Base-by-base conservation (phyloP, 2,797 vertebrate species). In the Girardinus metallicus region DNA sequence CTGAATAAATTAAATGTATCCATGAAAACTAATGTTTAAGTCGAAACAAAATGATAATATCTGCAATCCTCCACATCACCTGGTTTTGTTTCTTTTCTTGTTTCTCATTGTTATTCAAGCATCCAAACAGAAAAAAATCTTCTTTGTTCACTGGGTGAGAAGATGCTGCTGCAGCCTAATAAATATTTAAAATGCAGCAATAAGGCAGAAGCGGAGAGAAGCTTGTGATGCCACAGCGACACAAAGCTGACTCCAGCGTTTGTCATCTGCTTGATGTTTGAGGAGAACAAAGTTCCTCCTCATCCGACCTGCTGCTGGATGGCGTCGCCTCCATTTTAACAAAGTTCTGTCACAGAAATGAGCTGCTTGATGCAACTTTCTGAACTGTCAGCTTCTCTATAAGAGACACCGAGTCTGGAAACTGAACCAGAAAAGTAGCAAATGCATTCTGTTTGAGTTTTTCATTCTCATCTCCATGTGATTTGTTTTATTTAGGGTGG, bases 131-230 rank as follows among this genome's bases (percentile, higher is more conserved):
- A 87, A 80, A 43, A 34, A 62, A 62, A 34, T 2, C 1, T 0
- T 82, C 84, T 86, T 85, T 88, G 91, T 89, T 87, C 78, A 26
- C 80, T 72, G 78, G 34, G 75, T 82, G 55, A 78, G 75, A 83
- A 85, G 78, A 73, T 83, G 81, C 75, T 81, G 83, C 89, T 79
- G 86, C 77, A 73, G 83, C 83, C 86, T 90, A 44, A 92, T 93
- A 86, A 94, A 94, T 93, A 94, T 94, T 95, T 94, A 91, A 94
- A 91, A 82, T n/a, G 74, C 86, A 90, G 89, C 89, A 88, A 88
- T 85, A 92, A 87, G 74, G 66, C 71, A 78, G 77, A 82, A 84
- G 83, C 80, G 84, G 73, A 86, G 85, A 81, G 76, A 76, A 85
- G 79, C 85, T 92, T 88, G 92, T 88, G 91, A 92, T 86, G 90